phyloP scores from a whole-genome alignment of 1,140 invertebrate species.

The Bombus superbus region DNA sequence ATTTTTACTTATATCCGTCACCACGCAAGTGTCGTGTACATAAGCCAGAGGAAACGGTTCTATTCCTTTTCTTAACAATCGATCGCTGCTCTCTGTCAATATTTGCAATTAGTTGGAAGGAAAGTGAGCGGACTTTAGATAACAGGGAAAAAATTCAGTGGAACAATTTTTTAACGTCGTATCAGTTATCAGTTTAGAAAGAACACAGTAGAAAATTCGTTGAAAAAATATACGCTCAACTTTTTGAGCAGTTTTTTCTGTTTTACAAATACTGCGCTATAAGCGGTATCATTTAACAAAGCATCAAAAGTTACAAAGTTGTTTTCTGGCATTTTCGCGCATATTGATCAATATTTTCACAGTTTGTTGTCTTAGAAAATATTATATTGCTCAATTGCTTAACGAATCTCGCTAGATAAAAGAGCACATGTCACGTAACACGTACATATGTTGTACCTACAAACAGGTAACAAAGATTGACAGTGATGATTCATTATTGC shows the following conservation, averaged over 20 bases:
- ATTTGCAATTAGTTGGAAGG: constrained; percentile 18
- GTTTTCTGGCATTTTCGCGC: too few species aligned
- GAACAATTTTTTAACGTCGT: not conserved
- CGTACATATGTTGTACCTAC: not conserved
- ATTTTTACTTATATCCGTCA: not conserved
- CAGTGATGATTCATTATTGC: not conserved
- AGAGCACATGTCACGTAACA: not conserved
- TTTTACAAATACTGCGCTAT: too few species aligned
- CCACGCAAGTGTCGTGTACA: not conserved
- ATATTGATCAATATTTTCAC: too few species aligned
- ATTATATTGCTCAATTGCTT: not conserved
- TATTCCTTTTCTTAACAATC: not conserved
- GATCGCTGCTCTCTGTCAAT: not conserved
- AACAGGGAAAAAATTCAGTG: not conserved
- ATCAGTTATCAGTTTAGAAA: not conserved
- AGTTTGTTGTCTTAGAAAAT: not conserved
- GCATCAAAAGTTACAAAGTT: too few species aligned
- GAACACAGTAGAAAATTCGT: too few species aligned
- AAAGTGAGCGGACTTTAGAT: not conserved
- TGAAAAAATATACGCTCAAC: too few species aligned
- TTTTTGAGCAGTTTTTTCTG: too few species aligned
- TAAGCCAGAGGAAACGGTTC: not conserved
- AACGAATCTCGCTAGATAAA: not conserved
- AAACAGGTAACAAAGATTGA: not conserved
- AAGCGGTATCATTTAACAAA: too few species aligned